Conservation (phyloP, 2,113 vertebrate genomes). For the Rhizomys pruinosus region DNA sequence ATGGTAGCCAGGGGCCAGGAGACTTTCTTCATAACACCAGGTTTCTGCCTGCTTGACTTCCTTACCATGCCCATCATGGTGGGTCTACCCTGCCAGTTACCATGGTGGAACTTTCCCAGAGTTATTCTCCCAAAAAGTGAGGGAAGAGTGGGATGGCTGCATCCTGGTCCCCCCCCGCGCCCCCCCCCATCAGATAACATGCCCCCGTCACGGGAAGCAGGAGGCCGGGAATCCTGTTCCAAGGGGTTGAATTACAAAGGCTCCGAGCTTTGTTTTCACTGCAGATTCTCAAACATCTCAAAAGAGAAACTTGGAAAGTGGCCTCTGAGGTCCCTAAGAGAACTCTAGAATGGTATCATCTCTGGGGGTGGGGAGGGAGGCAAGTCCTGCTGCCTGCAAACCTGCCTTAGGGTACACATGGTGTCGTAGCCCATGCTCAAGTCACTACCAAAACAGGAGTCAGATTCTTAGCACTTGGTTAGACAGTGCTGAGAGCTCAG, state of each 20-base stretch:
- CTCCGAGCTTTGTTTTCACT: slow-evolving; percentile 55
- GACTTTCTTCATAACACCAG: not conserved
- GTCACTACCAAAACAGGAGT: not conserved
- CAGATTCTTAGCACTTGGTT: no score
- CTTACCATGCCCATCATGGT: rapidly evolving
- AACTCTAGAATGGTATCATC: not conserved
- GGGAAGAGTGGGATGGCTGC: not conserved
- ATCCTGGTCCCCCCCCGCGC: not conserved
- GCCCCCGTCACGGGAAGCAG: slow-evolving; percentile 56
- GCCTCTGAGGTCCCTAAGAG: not conserved
- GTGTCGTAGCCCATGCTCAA: not conserved
- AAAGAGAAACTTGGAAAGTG: slow-evolving; percentile 45
- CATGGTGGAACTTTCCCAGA: not conserved
- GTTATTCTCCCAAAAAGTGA: slow-evolving; percentile 21
- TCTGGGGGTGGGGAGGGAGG: not conserved
- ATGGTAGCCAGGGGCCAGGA: not conserved
- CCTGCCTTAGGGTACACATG: not conserved
- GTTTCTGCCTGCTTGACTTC: not conserved
- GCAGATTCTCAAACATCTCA: slow-evolving; percentile 60
- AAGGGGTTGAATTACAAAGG: slow-evolving; percentile 63
- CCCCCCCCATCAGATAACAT: slow-evolving; percentile 63
- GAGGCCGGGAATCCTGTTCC: slow-evolving; percentile 20
- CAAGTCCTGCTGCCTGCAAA: not conserved
- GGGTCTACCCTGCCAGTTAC: not conserved
- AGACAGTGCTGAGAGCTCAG: not conserved